Percentiles rank a stretch among this genome's conserved stretches.
Evolutionary conservation across 2,888 invertebrate genomes (phyloP).

Genomic region (Synergus gifuensis): DNA sequence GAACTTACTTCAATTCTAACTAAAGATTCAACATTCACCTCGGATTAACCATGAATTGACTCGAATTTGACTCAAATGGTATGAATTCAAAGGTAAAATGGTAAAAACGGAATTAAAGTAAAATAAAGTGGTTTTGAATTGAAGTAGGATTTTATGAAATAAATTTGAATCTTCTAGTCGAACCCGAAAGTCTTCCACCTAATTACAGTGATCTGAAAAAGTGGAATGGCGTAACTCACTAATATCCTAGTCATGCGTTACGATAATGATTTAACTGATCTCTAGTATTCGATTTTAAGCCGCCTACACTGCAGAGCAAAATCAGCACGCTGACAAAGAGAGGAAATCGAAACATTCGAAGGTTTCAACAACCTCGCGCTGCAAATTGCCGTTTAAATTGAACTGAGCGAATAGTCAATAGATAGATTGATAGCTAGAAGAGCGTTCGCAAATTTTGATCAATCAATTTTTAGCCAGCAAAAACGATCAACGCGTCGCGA

Average conservation of each 20-base stretch:
- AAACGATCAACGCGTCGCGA: background rate
- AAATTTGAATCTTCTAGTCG: too few species aligned
- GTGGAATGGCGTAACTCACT: background rate
- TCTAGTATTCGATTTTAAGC: conserved; percentile 60
- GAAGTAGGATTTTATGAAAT: too few species aligned
- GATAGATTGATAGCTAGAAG: background rate
- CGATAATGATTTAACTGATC: conserved; percentile 56
- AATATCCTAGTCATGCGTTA: conserved; percentile 49
- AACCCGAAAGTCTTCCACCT: background rate
- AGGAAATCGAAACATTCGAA: conserved; percentile 45
- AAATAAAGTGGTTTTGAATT: too few species aligned
- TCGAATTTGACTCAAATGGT: too few species aligned
- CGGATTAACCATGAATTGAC: too few species aligned
- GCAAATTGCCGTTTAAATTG: conserved; percentile 63
- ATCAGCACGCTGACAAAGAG: conserved; percentile 43
- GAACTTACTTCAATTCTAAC: too few species aligned
- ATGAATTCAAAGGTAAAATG: too few species aligned
- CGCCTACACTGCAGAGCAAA: conserved; percentile 57
- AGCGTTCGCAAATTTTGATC: conserved; percentile 54
- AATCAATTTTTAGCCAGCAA: conserved; percentile 60
- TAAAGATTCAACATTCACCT: too few species aligned
- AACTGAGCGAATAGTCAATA: conserved; percentile 36
- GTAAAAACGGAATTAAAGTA: too few species aligned
- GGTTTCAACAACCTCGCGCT: conserved; percentile 63
- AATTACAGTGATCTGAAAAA: conserved; percentile 4